Percentiles rank a stretch among this genome's conserved stretches.
These are phyloP conservation scores for Nasua narica DNA, from an alignment of 2,797 vertebrate species.

Conservation along the genomic window DNA sequence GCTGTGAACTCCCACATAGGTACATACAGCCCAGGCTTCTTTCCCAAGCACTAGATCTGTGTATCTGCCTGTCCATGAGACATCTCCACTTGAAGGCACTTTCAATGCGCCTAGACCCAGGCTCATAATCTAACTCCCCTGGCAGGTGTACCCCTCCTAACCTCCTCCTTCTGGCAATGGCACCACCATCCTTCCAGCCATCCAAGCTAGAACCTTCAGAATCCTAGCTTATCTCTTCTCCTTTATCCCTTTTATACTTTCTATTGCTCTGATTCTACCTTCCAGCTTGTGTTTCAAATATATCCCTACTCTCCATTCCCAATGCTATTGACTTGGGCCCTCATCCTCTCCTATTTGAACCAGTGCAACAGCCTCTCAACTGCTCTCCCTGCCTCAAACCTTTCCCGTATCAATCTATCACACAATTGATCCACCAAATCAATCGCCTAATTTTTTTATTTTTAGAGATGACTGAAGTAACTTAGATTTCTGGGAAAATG, in stretches of 20 bases:
- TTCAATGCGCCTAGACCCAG: neutral
- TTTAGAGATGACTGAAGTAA: neutral
- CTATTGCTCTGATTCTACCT: neutral
- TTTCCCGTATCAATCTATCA: neutral
- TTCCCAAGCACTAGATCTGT: neutral
- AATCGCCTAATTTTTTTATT: neutral
- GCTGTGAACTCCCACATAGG: neutral
- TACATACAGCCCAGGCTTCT: neutral
- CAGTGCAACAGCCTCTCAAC: neutral
- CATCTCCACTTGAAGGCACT: neutral
- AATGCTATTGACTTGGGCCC: neutral
- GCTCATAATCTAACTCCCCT: neutral
- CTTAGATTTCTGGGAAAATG: constrained; percentile 11
- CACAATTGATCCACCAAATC: neutral
- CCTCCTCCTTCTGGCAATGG: neutral
- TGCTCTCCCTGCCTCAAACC: neutral
- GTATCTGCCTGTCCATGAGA: neutral
- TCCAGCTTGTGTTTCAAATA: neutral
- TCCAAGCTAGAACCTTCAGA: neutral
- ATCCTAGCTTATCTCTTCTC: neutral
- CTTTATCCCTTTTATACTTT: neutral
- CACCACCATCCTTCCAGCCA: neutral
- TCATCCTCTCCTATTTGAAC: neutral
- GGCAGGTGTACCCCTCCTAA: neutral
- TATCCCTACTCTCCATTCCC: neutral